These are phyloP conservation scores for Epinotia bilunana DNA, from an alignment of 2,888 invertebrate species.

Conservation along the genomic window DNA sequence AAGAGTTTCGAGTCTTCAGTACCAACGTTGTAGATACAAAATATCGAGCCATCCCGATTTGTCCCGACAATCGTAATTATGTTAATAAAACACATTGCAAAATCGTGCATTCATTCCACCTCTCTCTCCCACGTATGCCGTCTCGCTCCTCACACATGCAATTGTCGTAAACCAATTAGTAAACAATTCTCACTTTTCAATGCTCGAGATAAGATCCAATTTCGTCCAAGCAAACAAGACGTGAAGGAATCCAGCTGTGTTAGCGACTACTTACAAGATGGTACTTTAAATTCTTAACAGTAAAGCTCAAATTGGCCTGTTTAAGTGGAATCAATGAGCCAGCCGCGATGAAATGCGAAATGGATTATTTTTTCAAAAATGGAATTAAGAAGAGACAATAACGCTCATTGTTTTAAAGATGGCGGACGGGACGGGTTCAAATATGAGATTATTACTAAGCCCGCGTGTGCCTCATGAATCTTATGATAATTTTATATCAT, in stretches of 20 bases:
- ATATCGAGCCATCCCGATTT: conserved; percentile 69
- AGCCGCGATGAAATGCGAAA: conserved; percentile 81
- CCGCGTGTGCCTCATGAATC: conserved; percentile 56
- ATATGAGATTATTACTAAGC: conserved; percentile 78
- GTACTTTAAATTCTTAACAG: conserved; percentile 51
- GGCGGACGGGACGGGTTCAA: conserved; percentile 75
- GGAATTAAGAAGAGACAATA: conserved; percentile 84
- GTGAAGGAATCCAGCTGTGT: conserved; percentile 72
- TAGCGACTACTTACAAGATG: conserved; percentile 51
- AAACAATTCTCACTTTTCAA: conserved; percentile 65
- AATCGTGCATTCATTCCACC: conserved; percentile 68
- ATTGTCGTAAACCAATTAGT: conserved; percentile 74
- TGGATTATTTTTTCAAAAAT: conserved; percentile 85
- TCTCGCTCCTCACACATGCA: conserved; percentile 69
- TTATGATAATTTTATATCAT: conserved; percentile 78
- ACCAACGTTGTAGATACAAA: conserved; percentile 37
- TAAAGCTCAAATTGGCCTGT: conserved; percentile 58
- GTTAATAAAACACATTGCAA: conserved; percentile 73
- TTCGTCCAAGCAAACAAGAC: conserved; percentile 62
- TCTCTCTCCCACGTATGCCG: conserved; percentile 60
- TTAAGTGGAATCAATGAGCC: conserved; percentile 69
- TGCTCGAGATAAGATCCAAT: conserved; percentile 66
- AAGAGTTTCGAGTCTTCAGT: neutral
- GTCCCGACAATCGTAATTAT: conserved; percentile 73
- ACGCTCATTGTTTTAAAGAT: conserved; percentile 84